A percentile compares a stretch with the other conserved stretches of the same genome.
Conservation (phyloP, 1,140 invertebrate genomes). For the Tribolium madens region DNA sequence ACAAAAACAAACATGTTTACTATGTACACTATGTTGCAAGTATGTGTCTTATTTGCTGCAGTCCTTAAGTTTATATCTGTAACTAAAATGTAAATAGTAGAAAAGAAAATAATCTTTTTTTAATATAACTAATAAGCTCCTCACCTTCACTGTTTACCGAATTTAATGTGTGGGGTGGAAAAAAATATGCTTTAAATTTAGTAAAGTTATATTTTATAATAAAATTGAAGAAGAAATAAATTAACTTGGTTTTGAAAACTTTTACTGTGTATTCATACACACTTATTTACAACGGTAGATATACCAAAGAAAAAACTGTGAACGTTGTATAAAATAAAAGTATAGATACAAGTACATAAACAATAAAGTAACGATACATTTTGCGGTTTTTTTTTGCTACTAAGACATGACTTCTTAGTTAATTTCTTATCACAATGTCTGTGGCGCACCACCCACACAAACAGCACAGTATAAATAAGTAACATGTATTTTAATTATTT, state of each 20-base stretch:
- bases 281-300: conserved; percentile 64
- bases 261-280: conserved; percentile 64
- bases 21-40: background rate
- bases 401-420: conserved; percentile 64
- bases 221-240: conserved; percentile 56
- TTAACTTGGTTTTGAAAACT: conserved; percentile 60
- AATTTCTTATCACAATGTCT: conserved; percentile 65
- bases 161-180: background rate
- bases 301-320: conserved; percentile 59
- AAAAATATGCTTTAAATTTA: conserved; percentile 36
- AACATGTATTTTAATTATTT: conserved; percentile 64
- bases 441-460: conserved; percentile 64
- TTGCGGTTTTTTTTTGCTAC: conserved; percentile 58
- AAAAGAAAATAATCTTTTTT: background rate
- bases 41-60: background rate
- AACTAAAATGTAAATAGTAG: background rate
- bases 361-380: conserved; percentile 65
- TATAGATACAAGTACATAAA: conserved; percentile 65
- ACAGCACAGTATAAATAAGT: conserved; percentile 66
- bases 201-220: conserved; percentile 48
- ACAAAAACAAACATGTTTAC: background rate
- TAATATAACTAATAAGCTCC: too few species aligned
- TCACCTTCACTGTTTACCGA: background rate
- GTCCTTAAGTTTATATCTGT: background rate
- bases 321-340: conserved; percentile 65